Base-by-base conservation (phyloP, 2,888 invertebrate species). In the Emmelina monodactyla region DNA sequence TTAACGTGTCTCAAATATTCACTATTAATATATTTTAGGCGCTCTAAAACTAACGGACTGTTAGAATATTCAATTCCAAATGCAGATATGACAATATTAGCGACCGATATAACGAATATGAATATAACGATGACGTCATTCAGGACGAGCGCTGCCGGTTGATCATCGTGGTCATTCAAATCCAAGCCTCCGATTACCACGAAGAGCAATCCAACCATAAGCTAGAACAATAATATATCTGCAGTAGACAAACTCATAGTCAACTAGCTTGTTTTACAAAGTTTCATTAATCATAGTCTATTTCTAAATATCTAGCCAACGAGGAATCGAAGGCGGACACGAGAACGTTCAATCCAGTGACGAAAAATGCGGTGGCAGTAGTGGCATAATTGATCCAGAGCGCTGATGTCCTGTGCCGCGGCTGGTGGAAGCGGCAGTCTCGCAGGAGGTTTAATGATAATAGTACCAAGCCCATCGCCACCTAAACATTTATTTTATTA, bases 41-140 rank as follows among this genome's bases (percentile, higher is more conserved):
- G 56, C 39, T 81, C 70, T 39, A 86, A 67, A 45, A 81, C 68
- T 34, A 88, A 62, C 0, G 87, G 85, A 46, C 83, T 85, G 50
- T 84, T 88, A 7, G 88, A 87, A 58, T 88, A 87, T 56, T 92
- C 90, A 46, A 93, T 87, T 33, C 92, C 92, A 56, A 94, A 93
- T 28, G 89, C 89, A 30, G 92, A 91, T 55, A 89, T 91, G 31
- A 92, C 82, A 41, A 94, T 87, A 62, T 94, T 94, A 31, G 88
- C 79, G 33, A 91, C 82, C 11, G 92, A 90, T 63, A 94, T 91
- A 33, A 91, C 62, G 71, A 93, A 93, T 54, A 93, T 85, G 45
- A 89, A 85, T 55, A 91, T 84, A 41, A 92, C 83, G 49, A 91
- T 91, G 48, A 90, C 57, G 65, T 93, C 91, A 71, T 93, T 93